phyloP scores from a whole-genome alignment of 2,888 invertebrate species.

The Chalcis sispes region DNA sequence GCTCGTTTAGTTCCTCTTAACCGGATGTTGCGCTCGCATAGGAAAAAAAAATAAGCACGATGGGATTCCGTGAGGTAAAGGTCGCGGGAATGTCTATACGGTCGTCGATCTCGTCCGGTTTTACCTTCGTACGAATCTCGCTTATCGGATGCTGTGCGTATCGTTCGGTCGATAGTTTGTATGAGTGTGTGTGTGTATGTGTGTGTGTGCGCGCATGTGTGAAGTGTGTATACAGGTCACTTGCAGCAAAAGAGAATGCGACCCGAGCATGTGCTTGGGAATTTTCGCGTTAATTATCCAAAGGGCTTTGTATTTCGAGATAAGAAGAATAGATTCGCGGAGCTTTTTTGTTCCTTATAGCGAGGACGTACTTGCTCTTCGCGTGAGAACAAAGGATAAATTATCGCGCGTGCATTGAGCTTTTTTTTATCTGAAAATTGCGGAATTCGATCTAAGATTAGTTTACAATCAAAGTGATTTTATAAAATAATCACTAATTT shows the following conservation, averaged over 20 bases:
- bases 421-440: background rate
- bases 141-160: background rate
- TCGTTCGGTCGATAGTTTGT: too few relatives aligned
- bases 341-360: background rate
- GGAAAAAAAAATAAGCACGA: too few relatives aligned
- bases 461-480: background rate
- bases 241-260: too few relatives aligned
- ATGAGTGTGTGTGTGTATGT: too few relatives aligned
- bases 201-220: too few relatives aligned
- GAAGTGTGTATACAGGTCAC: too few relatives aligned
- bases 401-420: too few relatives aligned
- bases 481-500: too few relatives aligned
- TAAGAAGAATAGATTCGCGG: constrained; percentile 12
- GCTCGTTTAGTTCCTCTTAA: constrained; percentile 35
- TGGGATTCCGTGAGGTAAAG: constrained; percentile 3
- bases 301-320: constrained; percentile 24
- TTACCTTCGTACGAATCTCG: too few relatives aligned
- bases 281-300: constrained; percentile 36
- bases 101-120: too few relatives aligned
- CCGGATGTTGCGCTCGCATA: constrained; percentile 25
- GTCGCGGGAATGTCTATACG: constrained; percentile 30
- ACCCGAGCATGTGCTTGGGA: background rate
- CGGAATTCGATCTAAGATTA: constrained; percentile 4
- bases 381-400: background rate
- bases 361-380: too few relatives aligned